Evolutionary conservation across 2,888 invertebrate species (phyloP).

Genomic region (Notodonta ziczac): DNA sequence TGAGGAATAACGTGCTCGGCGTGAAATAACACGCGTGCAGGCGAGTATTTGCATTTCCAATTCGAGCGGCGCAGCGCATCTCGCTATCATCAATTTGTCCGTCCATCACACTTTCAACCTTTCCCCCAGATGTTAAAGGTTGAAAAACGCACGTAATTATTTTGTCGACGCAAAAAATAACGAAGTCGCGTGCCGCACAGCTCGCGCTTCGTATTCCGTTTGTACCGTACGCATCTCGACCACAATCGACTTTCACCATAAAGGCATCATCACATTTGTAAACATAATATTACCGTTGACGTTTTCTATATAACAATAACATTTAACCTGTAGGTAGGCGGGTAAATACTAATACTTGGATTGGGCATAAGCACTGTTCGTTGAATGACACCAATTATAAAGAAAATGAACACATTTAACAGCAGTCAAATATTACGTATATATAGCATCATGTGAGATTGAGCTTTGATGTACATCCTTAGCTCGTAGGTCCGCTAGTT

Average conservation of each 20-base stretch:
- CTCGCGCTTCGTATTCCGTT: slow-evolving; percentile 54
- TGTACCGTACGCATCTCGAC: slow-evolving; percentile 64
- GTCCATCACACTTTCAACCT: slow-evolving; percentile 44
- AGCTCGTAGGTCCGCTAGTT: slow-evolving; percentile 7
- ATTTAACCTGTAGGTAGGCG: slow-evolving; percentile 26
- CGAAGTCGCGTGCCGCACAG: slow-evolving; percentile 57
- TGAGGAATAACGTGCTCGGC: slow-evolving; percentile 41
- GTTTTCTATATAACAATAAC: neutral
- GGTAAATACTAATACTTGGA: slow-evolving; percentile 7
- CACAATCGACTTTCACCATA: slow-evolving; percentile 77
- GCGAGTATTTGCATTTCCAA: slow-evolving; percentile 55
- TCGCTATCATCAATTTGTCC: slow-evolving; percentile 33
- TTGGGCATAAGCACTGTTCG: too few species aligned
- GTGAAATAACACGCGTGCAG: slow-evolving; percentile 53
- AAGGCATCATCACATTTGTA: slow-evolving; percentile 62
- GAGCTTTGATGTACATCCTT: slow-evolving; percentile 20
- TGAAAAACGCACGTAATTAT: slow-evolving; percentile 40
- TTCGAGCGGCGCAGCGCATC: slow-evolving; percentile 52
- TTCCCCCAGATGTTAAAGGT: slow-evolving; percentile 41
- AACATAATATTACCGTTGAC: slow-evolving; percentile 28
- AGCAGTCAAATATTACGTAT: neutral
- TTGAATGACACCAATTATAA: too few species aligned
- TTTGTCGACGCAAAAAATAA: slow-evolving; percentile 48
- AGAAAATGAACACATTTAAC: too few species aligned
- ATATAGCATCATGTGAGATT: slow-evolving; percentile 26